These are phyloP conservation scores for Anoplolepis gracilipes DNA, from an alignment of 1,140 invertebrate species.

Conservation along the genomic window DNA sequence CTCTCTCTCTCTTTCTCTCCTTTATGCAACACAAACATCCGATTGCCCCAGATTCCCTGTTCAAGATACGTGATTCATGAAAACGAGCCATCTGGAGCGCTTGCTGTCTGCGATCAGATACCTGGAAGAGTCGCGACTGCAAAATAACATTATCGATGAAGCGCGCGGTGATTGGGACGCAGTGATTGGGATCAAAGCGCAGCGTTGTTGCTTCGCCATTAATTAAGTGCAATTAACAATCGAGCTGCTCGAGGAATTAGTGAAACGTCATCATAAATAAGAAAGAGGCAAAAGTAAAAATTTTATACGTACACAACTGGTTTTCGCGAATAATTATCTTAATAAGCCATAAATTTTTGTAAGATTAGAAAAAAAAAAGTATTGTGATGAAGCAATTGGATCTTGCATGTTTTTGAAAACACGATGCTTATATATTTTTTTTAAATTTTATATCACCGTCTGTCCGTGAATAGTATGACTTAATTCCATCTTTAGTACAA, in stretches of 20 bases:
- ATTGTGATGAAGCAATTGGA: background rate
- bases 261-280: background rate
- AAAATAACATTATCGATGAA: conserved; percentile 45
- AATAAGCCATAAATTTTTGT: background rate
- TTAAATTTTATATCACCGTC: background rate
- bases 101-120: conserved; percentile 33
- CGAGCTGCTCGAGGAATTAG: background rate
- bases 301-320: too few species aligned
- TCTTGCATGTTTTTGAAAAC: background rate
- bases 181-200: background rate
- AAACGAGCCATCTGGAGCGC: conserved; percentile 44
- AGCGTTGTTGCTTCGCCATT: conserved; percentile 18
- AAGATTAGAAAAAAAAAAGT: too few species aligned
- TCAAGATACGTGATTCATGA: conserved; percentile 57
- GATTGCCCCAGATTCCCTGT: conserved; percentile 52
- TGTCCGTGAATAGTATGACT: background rate
- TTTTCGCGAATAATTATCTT: background rate
- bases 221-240: background rate
- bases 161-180: background rate
- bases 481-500: background rate
- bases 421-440: background rate
- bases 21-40: conserved; percentile 51
- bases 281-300: background rate
- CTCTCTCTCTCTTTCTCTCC: conserved; percentile 13
- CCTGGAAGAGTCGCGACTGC: conserved; percentile 29